These are phyloP conservation scores for Turdus rufiventris DNA, from an alignment of 2,113 vertebrate genomes.

Conservation along the genomic window DNA sequence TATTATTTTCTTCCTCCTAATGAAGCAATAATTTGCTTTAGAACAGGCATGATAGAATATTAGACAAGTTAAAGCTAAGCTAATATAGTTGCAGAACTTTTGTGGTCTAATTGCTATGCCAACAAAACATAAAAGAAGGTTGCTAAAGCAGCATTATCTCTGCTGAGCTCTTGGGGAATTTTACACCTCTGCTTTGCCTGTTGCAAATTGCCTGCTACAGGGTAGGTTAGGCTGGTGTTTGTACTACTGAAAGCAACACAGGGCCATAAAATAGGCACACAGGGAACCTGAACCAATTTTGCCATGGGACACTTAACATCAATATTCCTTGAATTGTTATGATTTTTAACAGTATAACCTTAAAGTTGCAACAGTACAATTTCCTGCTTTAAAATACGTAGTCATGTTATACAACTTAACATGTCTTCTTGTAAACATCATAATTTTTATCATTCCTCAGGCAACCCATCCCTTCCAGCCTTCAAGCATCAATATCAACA, in stretches of 20 bases:
- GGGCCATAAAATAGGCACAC: background rate
- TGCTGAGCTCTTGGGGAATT: background rate
- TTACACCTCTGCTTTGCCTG: background rate
- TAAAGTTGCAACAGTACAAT: background rate
- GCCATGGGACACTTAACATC: background rate
- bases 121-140: background rate
- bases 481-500: background rate
- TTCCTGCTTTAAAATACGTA: background rate
- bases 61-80: background rate
- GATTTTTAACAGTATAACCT: background rate
- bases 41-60: background rate
- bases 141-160: background rate
- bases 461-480: background rate
- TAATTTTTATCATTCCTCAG: conserved; percentile 8
- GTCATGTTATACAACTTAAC: background rate
- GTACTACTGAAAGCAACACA: background rate
- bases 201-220: background rate
- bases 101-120: background rate
- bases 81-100: background rate
- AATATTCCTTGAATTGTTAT: background rate
- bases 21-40: background rate
- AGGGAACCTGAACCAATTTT: background rate
- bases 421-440: background rate
- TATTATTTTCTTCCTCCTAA: background rate
- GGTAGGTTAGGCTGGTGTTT: background rate